Evolutionary conservation across 2,888 invertebrate genomes (phyloP).

Genomic region (Agrotis puta): DNA sequence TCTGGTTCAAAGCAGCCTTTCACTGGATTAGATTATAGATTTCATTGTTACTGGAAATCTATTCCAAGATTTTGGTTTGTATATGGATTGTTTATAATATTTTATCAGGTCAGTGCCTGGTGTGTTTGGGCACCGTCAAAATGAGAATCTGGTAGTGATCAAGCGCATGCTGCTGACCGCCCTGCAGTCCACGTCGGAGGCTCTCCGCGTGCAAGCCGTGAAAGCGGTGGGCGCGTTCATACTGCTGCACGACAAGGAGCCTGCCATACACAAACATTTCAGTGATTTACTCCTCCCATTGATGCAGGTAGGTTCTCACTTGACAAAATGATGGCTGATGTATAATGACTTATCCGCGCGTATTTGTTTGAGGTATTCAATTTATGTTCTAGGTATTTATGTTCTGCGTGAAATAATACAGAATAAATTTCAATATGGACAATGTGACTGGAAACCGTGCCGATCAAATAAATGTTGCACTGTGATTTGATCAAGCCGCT

Average conservation of each 20-base stretch:
- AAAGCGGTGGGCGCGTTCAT: slow-evolving; percentile 97
- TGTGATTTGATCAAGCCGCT: not conserved
- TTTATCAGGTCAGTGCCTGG: slow-evolving; percentile 96
- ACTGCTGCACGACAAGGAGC: slow-evolving; percentile 97
- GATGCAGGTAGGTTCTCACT: slow-evolving; percentile 90
- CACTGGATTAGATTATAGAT: slow-evolving; percentile 13
- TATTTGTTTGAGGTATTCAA: not conserved
- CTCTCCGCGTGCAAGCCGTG: slow-evolving; percentile 95
- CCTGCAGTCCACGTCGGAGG: slow-evolving; percentile 93
- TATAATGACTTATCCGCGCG: not conserved
- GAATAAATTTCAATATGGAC: not conserved
- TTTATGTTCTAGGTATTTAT: not conserved
- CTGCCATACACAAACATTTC: slow-evolving; percentile 97
- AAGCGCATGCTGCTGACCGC: slow-evolving; percentile 98
- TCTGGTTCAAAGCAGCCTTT: too few relatives aligned
- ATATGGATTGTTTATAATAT: slow-evolving; percentile 5
- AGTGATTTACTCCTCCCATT: slow-evolving; percentile 95
- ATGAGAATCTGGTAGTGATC: slow-evolving; percentile 97
- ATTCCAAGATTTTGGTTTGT: slow-evolving; percentile 6
- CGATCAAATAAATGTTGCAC: not conserved
- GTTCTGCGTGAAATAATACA: too few relatives aligned
- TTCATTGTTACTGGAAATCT: slow-evolving; percentile 18
- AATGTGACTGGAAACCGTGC: not conserved
- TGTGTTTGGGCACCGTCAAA: slow-evolving; percentile 98
- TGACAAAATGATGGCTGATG: not conserved